These are phyloP conservation scores for Heterocephalus glaber DNA, from an alignment of 2,113 vertebrate species.

Conservation along the genomic window DNA sequence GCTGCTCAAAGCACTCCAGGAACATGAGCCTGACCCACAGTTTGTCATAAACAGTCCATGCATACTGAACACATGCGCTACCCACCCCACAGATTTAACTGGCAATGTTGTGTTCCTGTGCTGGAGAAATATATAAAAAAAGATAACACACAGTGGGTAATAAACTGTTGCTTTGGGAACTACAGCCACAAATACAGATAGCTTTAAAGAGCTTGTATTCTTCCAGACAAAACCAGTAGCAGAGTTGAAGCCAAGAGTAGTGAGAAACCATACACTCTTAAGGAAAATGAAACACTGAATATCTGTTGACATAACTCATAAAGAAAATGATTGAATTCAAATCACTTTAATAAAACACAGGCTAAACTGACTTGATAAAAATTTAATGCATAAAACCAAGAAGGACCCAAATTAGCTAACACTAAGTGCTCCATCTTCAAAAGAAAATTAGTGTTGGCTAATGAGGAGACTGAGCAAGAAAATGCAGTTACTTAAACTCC, in stretches of 20 bases:
- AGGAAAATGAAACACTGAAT: conserved; percentile 66
- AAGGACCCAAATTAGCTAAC: neutral
- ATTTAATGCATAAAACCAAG: conserved; percentile 54
- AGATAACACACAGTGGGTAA: conserved; percentile 42
- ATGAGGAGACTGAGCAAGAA: neutral
- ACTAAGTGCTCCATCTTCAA: neutral
- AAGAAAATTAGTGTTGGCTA: conserved; percentile 18
- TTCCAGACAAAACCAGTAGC: conserved; percentile 63
- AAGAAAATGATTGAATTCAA: conserved; percentile 69
- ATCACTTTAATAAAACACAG: conserved; percentile 68
- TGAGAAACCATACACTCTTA: conserved; percentile 74
- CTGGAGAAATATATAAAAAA: conserved; percentile 41
- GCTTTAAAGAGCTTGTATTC: conserved; percentile 77
- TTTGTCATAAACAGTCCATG: conserved; percentile 82
- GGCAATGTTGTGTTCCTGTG: neutral
- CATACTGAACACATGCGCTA: conserved; percentile 32
- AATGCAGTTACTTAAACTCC: conserved; percentile 60
- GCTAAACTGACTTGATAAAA: conserved; percentile 60
- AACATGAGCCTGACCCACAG: conserved; percentile 86
- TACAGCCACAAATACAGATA: conserved; percentile 52
- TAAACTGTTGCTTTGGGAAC: conserved; percentile 64
- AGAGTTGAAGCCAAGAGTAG: conserved; percentile 69
- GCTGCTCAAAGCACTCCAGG: conserved; percentile 88
- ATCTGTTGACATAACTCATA: conserved; percentile 67
- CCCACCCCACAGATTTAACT: conserved; percentile 3